A percentile compares a stretch with the other conserved stretches of the same genome.
phyloP scores from a whole-genome alignment of 2,113 vertebrate species.

The Agelaius tricolor region DNA sequence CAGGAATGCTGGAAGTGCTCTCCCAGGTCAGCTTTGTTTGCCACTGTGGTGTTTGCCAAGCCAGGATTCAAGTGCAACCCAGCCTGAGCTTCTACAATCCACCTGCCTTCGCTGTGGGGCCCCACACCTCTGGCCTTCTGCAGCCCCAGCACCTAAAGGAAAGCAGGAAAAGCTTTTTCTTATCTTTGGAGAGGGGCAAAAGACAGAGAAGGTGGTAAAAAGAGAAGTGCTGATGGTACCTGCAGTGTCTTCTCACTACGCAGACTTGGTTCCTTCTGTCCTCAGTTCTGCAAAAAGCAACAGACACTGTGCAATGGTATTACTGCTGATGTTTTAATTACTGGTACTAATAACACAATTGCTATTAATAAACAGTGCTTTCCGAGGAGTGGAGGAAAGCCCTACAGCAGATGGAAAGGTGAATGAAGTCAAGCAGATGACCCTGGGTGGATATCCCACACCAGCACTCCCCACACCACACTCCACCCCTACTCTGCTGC shows the following conservation, averaged over 20 bases:
- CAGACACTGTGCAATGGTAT: neutral
- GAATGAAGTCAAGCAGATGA: neutral
- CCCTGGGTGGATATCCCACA: neutral
- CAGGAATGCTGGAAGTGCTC: neutral
- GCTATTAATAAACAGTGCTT: neutral
- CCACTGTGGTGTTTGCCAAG: neutral
- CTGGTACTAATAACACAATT: neutral
- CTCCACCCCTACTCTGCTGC: accelerated
- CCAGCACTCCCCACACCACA: neutral
- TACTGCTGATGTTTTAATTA: neutral
- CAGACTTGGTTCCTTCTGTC: neutral
- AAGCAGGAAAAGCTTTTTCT: neutral
- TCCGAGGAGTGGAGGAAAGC: neutral
- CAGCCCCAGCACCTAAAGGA: neutral
- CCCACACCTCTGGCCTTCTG: neutral
- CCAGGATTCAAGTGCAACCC: neutral
- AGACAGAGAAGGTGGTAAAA: neutral
- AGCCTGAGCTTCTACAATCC: neutral
- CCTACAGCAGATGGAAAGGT: neutral
- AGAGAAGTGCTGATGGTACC: neutral
- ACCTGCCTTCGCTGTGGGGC: neutral
- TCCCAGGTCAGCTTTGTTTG: neutral
- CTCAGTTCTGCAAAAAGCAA: neutral
- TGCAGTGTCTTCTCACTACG: neutral
- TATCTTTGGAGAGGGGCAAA: neutral